Percentiles rank a stretch among this genome's conserved stretches.
Conservation (phyloP, 2,113 vertebrate species). For the Lutjanus erythropterus region DNA sequence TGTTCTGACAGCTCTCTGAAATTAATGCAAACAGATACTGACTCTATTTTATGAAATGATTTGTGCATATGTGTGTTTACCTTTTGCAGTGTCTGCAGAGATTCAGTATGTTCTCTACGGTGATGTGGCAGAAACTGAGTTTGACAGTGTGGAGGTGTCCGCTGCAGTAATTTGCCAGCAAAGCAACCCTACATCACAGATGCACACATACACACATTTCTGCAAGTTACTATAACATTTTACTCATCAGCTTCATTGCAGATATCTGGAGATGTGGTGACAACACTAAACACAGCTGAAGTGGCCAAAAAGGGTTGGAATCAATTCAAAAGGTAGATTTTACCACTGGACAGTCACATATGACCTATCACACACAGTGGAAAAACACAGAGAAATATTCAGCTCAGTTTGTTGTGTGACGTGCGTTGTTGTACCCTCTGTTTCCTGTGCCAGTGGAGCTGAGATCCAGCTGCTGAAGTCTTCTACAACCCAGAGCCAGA, state of each 20-base stretch:
- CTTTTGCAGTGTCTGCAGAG: constrained; percentile 63
- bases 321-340: neutral
- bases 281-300: neutral
- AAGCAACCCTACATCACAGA: constrained; percentile 36
- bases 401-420: neutral
- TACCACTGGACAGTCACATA: neutral
- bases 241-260: too few relatives aligned
- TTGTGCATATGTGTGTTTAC: constrained; percentile 41
- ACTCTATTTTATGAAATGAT: neutral
- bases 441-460: constrained; percentile 77
- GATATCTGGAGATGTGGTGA: neutral
- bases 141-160: constrained; percentile 74
- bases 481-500: constrained; percentile 70
- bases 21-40: too few relatives aligned
- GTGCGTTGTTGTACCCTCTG: constrained; percentile 70
- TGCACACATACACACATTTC: constrained; percentile 21
- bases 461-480: constrained; percentile 76
- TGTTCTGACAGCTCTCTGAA: too few relatives aligned
- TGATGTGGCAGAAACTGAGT: constrained; percentile 80
- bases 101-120: constrained; percentile 66
- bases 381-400: neutral
- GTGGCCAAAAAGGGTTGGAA: neutral
- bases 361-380: neutral
- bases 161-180: constrained; percentile 77
- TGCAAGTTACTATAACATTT: too few relatives aligned